These are phyloP conservation scores for Cephalophus harveyi DNA, from an alignment of 2,113 vertebrate species.

Conservation along the genomic window DNA sequence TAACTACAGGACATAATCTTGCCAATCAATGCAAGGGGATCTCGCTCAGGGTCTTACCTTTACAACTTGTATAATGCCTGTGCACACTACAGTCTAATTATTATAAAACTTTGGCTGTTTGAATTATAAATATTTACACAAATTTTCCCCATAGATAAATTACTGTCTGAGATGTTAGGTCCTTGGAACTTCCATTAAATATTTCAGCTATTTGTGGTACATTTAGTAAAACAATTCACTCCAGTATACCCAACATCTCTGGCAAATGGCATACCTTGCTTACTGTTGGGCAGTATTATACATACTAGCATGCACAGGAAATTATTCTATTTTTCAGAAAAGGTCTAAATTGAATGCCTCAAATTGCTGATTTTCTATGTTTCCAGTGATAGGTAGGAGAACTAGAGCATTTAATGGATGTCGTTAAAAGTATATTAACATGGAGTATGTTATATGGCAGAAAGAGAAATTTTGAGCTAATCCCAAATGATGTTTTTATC, in stretches of 20 bases:
- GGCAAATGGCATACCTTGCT: neutral
- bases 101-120: neutral
- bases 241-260: neutral
- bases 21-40: neutral
- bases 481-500: neutral
- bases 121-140: conserved; percentile 41
- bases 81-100: neutral
- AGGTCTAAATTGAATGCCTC: neutral
- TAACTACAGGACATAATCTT: neutral
- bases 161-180: neutral
- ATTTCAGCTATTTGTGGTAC: neutral
- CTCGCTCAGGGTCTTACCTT: neutral
- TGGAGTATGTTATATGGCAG: neutral
- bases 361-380: neutral
- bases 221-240: neutral
- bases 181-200: neutral
- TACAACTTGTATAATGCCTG: neutral
- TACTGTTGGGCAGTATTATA: neutral
- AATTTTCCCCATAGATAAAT: neutral
- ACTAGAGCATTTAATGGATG: neutral
- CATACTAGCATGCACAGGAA: neutral
- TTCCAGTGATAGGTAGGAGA: neutral
- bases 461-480: neutral
- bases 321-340: neutral
- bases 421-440: neutral